Evolutionary conservation across 2,888 invertebrate species (phyloP).

Genomic region (Onthophagus sagittarius): DNA sequence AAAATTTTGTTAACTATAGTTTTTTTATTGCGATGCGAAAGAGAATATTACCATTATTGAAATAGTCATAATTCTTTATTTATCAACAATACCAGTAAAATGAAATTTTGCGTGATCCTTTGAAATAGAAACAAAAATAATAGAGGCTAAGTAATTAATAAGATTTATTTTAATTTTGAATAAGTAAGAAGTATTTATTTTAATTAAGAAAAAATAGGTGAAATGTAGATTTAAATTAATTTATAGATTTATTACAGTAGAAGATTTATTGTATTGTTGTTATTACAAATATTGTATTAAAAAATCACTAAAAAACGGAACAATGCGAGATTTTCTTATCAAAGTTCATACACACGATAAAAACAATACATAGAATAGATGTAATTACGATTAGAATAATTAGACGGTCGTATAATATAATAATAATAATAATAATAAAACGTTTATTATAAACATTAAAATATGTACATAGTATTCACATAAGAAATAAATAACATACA

Average conservation of each 20-base stretch:
- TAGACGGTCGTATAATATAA: too few species aligned
- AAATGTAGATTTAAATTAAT: not conserved
- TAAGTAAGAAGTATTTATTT: not conserved
- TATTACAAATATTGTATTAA: not conserved
- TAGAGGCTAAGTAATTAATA: not conserved
- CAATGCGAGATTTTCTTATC: too few species aligned
- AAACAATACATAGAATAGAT: not conserved
- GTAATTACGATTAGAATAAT: not conserved
- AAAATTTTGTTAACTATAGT: not conserved
- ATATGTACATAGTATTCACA: constrained; percentile 3
- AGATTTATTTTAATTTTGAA: not conserved
- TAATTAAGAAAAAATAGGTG: not conserved
- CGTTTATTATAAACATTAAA: constrained; percentile 5
- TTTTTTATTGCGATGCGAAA: too few species aligned
- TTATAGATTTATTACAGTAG: not conserved
- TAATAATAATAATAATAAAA: not conserved
- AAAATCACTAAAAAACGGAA: not conserved
- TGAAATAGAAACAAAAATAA: not conserved
- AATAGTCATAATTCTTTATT: not conserved
- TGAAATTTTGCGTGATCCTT: not conserved
- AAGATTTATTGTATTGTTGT: not conserved
- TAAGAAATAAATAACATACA: constrained; percentile 3
- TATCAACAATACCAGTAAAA: not conserved
- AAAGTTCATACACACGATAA: too few species aligned
- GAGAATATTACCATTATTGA: not conserved